Evolutionary conservation across 2,888 invertebrate genomes (phyloP), one percentile per base, ranked within the genome.

Genomic region (Ochropleura plecta): DNA sequence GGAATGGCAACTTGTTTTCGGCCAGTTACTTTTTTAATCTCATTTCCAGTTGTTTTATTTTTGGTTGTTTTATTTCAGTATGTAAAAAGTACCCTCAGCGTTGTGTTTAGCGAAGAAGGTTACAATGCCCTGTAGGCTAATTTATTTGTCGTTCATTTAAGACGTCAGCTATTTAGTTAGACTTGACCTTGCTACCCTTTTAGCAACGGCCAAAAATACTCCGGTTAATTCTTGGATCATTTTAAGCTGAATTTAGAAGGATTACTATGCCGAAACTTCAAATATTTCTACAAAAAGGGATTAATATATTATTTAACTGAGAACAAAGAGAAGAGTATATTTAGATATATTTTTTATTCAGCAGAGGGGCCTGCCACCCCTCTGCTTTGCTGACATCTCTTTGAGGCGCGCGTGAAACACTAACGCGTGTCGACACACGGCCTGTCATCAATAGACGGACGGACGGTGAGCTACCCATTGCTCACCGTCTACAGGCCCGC

Each of bases 181-280:
- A 59, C 30, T 8, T 57, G 49, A 42, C 72, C 66, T 71, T 80
- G 48, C 16, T 57, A 63, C 46, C 46, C 53, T 70, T 72, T 70
- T 49, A 81, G 66, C n/a, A 57, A n/a, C 14, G 9, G 44, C 48
- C 44, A 18, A 68, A 79, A 80, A 74, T 80, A 18, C 57, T 53
- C 12, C 8, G 5, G 5, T 20, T 60, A 68, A 79, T 74, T 79
- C 48, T 48, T 7, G 57, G 67, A 14, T 73, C 5, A 73, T 66
- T 79, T 62, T 73, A 49, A 48, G 18, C 18, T 18, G 7, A 73
- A 55, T 18, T n/a, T n/a, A 44, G 20, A 79, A 62, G 40, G 49
- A 62, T 30, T 71, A 71, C 20, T 20, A 20, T 10, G 8, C 8
- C 12, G 5, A 42, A 67, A 76, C 46, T 60, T 69, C 0, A 62